phyloP scores from a whole-genome alignment of 2,113 vertebrate species.

The Corythoichthys haematopterus region DNA sequence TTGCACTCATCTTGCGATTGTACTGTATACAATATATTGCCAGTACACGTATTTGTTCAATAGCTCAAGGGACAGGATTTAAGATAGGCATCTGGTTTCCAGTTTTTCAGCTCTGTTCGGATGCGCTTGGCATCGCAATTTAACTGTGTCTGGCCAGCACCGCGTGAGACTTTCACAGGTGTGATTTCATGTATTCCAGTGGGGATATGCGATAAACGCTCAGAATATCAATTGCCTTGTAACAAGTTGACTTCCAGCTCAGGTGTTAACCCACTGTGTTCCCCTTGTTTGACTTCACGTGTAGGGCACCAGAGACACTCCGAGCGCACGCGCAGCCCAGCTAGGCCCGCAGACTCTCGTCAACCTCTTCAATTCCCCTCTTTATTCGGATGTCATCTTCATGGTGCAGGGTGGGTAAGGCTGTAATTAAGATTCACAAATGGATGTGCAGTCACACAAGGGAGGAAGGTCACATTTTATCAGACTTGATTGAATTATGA shows the following conservation, averaged over 20 bases:
- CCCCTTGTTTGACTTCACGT: background rate
- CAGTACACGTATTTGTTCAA: background rate
- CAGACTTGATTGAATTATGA: constrained; percentile 32
- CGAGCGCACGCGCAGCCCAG: constrained; percentile 64
- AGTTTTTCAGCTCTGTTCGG: constrained; percentile 30
- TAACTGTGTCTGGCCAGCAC: constrained; percentile 34
- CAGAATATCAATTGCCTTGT: constrained; percentile 43
- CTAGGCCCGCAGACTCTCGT: constrained; percentile 81
- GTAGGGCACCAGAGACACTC: constrained; percentile 66
- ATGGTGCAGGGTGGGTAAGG: constrained; percentile 88
- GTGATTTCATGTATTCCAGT: constrained; percentile 43
- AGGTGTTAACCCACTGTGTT: constrained; percentile 23
- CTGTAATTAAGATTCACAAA: constrained; percentile 14
- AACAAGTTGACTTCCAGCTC: constrained; percentile 30
- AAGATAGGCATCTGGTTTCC: constrained; percentile 16
- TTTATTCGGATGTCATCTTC: constrained; percentile 93
- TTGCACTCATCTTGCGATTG: background rate
- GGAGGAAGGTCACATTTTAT: constrained; percentile 37
- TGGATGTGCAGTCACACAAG: constrained; percentile 19
- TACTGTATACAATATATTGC: background rate
- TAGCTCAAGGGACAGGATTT: background rate
- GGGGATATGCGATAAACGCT: constrained; percentile 25
- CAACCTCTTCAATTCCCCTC: constrained; percentile 88
- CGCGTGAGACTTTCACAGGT: constrained; percentile 38
- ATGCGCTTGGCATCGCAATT: constrained; percentile 37